phyloP scores from a whole-genome alignment of 2,888 invertebrate genomes.

The Eupsilia transversa region DNA sequence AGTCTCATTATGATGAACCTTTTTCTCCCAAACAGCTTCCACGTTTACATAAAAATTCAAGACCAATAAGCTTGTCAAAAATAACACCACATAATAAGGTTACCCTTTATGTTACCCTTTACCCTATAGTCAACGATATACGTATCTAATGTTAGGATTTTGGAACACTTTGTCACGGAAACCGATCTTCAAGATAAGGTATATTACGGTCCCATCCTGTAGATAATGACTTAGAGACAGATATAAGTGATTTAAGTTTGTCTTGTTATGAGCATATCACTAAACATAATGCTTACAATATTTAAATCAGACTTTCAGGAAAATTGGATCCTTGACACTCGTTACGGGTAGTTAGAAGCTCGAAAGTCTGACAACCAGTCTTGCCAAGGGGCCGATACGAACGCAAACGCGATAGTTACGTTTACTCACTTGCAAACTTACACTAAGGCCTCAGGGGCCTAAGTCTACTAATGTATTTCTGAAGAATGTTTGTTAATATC shows the following conservation, averaged over 20 bases:
- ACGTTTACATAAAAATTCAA: not conserved
- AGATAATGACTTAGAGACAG: conserved; percentile 1
- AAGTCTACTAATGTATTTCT: too few relatives aligned
- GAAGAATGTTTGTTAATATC: too few relatives aligned
- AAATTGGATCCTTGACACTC: too few relatives aligned
- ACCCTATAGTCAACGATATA: not conserved
- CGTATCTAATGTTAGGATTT: conserved; percentile 7
- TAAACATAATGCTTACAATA: not conserved
- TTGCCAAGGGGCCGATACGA: too few relatives aligned
- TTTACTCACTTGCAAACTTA: too few relatives aligned
- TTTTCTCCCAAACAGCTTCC: not conserved
- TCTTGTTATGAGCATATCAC: not conserved
- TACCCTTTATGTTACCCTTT: not conserved
- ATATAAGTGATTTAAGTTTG: not conserved
- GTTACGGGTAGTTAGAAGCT: too few relatives aligned
- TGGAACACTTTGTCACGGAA: conserved; percentile 23
- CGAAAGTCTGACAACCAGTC: too few relatives aligned
- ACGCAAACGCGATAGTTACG: too few relatives aligned
- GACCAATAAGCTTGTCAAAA: not conserved
- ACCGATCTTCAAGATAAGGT: conserved; percentile 39
- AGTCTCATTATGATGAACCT: not conserved
- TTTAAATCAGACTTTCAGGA: too few relatives aligned
- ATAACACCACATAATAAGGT: not conserved
- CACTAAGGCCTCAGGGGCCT: too few relatives aligned
- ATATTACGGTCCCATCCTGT: conserved; percentile 39